Base-by-base conservation (phyloP, 92 coral and sea anemone species). In the Palythoa heliodiscus region DNA sequence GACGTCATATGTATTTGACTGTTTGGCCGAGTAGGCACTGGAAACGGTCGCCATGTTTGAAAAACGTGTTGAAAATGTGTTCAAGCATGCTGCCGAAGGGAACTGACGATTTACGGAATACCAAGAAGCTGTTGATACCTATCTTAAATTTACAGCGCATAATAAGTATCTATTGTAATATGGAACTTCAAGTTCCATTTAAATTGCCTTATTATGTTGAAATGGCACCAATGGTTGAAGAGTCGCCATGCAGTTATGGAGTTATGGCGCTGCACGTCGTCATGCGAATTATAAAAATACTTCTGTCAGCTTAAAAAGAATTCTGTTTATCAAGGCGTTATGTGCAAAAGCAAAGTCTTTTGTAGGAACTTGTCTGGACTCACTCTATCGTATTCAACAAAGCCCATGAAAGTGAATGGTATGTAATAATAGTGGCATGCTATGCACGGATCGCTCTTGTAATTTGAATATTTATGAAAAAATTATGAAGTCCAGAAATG, bases 21-120 rank as follows among this genome's bases (percentile, higher is more conserved):
- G 17, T 11, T 25, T 69, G 73, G 73, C 73, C 73, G 73, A 69
- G 39, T 23, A 5, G 39, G 73, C 17, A 69, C 73, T 69, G 73
- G 73, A 24, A 24, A 24, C 0, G 40, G 17, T 63, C 25, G 69
- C 69, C 69, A 63, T 19, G 9, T 63, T n/a, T 19, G 69, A 63
- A 63, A 63, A 2, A 29, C 35, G 35, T 29, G 11, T 19, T 10
- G 11, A 5, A 7, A 19, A 60, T 22, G 20, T 60, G 50, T 8
- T 43, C 0, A 43, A 43, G 50, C 4, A 43, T 43, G 50, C 4
- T 57, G n/a, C 63, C 50, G 69, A 5, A n/a, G 22, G 69, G 25
- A 63, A 63, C 19, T 12, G n/a, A n/a, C 40, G 1, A 11, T 69
- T 24, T 35, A 35, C 73, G 16, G 47, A 24, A 24, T 11, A 69